A percentile compares a stretch with the other conserved stretches of the same genome.
These are phyloP conservation scores for Nerophis ophidion DNA, from an alignment of 2,113 vertebrate genomes.

Conservation along the genomic window DNA sequence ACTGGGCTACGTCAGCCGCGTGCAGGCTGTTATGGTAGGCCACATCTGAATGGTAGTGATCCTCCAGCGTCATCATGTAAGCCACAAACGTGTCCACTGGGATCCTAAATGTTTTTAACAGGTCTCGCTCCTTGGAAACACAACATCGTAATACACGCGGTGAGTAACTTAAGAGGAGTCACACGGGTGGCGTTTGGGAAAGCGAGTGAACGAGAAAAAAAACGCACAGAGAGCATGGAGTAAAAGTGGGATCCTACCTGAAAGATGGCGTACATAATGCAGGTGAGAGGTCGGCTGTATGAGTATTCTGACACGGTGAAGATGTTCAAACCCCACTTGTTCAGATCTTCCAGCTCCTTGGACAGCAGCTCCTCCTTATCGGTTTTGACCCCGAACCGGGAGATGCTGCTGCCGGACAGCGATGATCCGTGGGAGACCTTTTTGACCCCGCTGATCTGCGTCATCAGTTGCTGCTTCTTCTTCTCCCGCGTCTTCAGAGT, in stretches of 20 bases:
- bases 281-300: constrained; percentile 87
- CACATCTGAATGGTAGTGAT: constrained; percentile 95
- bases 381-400: constrained; percentile 91
- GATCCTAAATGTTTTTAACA: constrained; percentile 95
- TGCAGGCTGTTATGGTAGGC: constrained; percentile 98
- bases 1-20: constrained; percentile 94
- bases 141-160: not conserved
- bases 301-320: constrained; percentile 95
- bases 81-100: constrained; percentile 89
- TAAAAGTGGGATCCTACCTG: constrained; percentile 71
- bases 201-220: not conserved
- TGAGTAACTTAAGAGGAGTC: not conserved
- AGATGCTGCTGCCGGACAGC: constrained; percentile 87
- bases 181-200: not conserved
- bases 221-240: not conserved
- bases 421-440: constrained; percentile 92
- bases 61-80: constrained; percentile 98
- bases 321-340: constrained; percentile 98
- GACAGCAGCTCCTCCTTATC: constrained; percentile 93
- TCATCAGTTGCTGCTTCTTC: constrained; percentile 98
- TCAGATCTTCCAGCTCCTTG: constrained; percentile 95
- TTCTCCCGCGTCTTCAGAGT: constrained; percentile 93
- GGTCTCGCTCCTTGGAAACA: constrained; percentile 82
- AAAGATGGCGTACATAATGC: constrained; percentile 98
- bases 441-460: constrained; percentile 96